A percentile compares a stretch with the other conserved stretches of the same genome.
Conservation (phyloP, 2,113 vertebrate species). For the Syngnathus scovelli region DNA sequence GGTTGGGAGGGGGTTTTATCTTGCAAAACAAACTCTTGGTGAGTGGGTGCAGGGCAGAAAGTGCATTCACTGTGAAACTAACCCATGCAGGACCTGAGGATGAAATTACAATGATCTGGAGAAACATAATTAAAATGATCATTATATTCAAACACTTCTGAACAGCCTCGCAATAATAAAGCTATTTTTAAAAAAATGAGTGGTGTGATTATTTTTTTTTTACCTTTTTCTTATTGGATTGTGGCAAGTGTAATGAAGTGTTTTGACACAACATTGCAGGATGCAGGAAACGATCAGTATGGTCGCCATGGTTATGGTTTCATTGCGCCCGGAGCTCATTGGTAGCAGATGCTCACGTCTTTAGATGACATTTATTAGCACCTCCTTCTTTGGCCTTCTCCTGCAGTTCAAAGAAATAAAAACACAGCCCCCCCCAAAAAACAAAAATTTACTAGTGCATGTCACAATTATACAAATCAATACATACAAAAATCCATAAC, state of each 20-base stretch:
- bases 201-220: background rate
- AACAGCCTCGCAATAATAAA: background rate
- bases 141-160: background rate
- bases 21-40: background rate
- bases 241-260: background rate
- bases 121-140: slow-evolving; percentile 5
- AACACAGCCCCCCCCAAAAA: too few species aligned
- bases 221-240: background rate
- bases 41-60: background rate
- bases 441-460: too few species aligned
- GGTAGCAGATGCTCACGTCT: slow-evolving; percentile 25
- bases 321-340: slow-evolving; percentile 27
- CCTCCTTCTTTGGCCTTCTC: background rate
- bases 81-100: slow-evolving; percentile 77
- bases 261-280: slow-evolving; percentile 14
- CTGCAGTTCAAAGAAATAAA: too few species aligned
- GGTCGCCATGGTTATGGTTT: slow-evolving; percentile 51
- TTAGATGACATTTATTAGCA: slow-evolving; percentile 51
- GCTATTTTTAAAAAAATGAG: background rate
- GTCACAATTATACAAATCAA: too few species aligned
- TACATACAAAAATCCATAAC: too few species aligned
- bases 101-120: slow-evolving; percentile 88
- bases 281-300: slow-evolving; percentile 23
- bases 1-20: background rate
- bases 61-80: slow-evolving; percentile 81